Evolutionary conservation across 2,113 vertebrate genomes (phyloP).

Genomic region (Gallinago media): DNA sequence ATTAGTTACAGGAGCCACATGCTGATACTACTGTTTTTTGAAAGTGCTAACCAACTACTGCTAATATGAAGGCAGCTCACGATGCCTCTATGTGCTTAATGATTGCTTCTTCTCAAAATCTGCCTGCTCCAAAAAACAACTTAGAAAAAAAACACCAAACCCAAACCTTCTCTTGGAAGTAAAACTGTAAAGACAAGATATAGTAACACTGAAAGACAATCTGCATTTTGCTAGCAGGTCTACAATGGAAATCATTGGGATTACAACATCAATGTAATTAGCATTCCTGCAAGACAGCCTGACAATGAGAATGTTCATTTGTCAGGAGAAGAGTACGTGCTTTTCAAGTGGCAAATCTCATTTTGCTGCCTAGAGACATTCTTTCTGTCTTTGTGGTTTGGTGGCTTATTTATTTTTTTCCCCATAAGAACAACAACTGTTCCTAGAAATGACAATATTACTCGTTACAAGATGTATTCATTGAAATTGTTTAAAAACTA

Average conservation of each 20-base stretch:
- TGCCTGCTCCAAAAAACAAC: neutral
- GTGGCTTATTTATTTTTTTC: neutral
- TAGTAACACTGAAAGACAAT: neutral
- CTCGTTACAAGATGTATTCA: slow-evolving; percentile 7
- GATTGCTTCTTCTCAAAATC: neutral
- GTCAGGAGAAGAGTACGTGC: neutral
- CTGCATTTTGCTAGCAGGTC: neutral
- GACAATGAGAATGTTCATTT: neutral
- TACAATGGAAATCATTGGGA: neutral
- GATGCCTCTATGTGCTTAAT: rapidly evolving
- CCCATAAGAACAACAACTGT: neutral
- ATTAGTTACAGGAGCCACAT: neutral
- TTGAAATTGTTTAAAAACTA: slow-evolving; percentile 27
- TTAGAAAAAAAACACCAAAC: neutral
- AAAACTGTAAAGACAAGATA: neutral
- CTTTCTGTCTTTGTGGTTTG: neutral
- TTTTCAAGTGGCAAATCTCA: slow-evolving; percentile 23
- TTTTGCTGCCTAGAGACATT: slow-evolving; percentile 26
- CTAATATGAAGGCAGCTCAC: neutral
- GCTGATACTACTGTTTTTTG: neutral
- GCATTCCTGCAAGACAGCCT: neutral
- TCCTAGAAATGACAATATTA: slow-evolving; percentile 1
- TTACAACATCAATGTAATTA: neutral
- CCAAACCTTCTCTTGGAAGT: neutral
- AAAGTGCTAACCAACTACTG: neutral